Evolutionary conservation across 2,888 invertebrate species (phyloP).

Genomic region (Agrotis clavis): DNA sequence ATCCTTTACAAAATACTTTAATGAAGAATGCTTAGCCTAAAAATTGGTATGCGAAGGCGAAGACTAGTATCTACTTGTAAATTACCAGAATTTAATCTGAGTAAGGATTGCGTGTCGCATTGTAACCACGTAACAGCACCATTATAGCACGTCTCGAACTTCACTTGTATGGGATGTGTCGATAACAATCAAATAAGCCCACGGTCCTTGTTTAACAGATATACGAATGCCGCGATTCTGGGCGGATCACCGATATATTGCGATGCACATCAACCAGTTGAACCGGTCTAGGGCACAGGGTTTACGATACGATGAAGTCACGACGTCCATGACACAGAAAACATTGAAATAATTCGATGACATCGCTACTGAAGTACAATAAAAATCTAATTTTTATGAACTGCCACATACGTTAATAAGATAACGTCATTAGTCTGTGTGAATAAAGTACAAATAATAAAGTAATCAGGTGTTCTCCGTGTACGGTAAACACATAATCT

Average conservation of each 20-base stretch:
- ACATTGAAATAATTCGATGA: slow-evolving; percentile 68
- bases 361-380: slow-evolving; percentile 54
- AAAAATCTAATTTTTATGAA: slow-evolving; percentile 70
- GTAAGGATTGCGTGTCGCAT: slow-evolving; percentile 13
- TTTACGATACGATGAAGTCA: slow-evolving; percentile 73
- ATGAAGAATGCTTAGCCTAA: slow-evolving; percentile 19
- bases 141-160: slow-evolving; percentile 25
- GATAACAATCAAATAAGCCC: slow-evolving; percentile 52
- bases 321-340: slow-evolving; percentile 78
- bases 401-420: slow-evolving; percentile 9
- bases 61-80: not conserved
- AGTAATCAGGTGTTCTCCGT: not conserved
- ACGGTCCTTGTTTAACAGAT: slow-evolving; percentile 32
- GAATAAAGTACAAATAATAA: slow-evolving; percentile 5
- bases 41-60: slow-evolving; percentile 10
- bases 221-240: slow-evolving; percentile 52
- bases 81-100: not conserved
- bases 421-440: slow-evolving; percentile 12
- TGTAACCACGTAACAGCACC: slow-evolving; percentile 32
- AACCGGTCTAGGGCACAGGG: slow-evolving; percentile 75
- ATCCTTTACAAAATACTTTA: slow-evolving; percentile 44
- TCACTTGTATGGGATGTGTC: slow-evolving; percentile 26
- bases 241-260: slow-evolving; percentile 48
- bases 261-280: slow-evolving; percentile 68
- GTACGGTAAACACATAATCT: not conserved